phyloP scores from a whole-genome alignment of 2,113 vertebrate genomes.

The Plecturocebus donacophilus region DNA sequence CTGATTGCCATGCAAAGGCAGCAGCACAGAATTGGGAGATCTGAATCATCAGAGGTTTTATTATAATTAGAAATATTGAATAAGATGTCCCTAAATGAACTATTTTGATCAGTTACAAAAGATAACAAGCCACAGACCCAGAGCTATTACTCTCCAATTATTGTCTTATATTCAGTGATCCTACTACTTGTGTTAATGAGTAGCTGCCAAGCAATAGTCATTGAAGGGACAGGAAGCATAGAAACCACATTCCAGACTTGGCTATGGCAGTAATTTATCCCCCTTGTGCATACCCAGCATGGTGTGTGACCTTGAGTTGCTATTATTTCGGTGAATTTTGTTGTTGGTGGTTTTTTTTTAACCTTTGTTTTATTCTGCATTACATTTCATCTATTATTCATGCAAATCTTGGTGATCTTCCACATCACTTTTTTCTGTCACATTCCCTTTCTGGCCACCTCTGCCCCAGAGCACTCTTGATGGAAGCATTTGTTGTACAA shows the following conservation, averaged over 20 bases:
- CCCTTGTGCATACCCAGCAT: not conserved
- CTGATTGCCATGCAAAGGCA: not conserved
- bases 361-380: not conserved
- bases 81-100: conserved; percentile 40
- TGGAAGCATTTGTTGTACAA: not conserved
- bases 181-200: conserved; percentile 46
- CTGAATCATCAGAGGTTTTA: not conserved
- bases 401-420: not conserved
- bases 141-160: conserved; percentile 36
- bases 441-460: not conserved
- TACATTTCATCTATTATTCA: conserved; percentile 44
- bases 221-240: not conserved
- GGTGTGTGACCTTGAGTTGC: not conserved
- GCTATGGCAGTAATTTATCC: not conserved
- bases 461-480: not conserved
- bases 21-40: conserved; percentile 15
- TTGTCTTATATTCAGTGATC: not conserved
- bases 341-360: not conserved
- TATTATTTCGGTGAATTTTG: not conserved
- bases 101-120: conserved; percentile 66
- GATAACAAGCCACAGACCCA: conserved; percentile 21
- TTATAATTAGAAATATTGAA: conserved; percentile 33
- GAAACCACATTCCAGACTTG: not conserved
- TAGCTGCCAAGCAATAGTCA: conserved; percentile 41
- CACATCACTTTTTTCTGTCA: not conserved